Evolutionary conservation across 53 echinoderm and acorn worm genomes (phyloP).

Genomic region (Holothuria scabra): DNA sequence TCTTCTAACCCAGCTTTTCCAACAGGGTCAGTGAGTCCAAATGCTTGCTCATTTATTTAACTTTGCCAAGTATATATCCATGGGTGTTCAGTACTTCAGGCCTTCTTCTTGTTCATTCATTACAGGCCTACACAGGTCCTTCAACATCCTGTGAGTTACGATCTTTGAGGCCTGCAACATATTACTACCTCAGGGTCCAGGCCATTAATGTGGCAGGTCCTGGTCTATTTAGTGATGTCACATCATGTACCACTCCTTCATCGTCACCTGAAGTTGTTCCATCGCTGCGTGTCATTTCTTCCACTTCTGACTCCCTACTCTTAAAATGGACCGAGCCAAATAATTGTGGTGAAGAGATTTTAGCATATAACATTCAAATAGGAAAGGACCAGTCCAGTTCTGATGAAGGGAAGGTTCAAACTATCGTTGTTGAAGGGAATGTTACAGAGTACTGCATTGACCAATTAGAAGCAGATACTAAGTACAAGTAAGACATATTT

Average conservation of each 20-base stretch:
- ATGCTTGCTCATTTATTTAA: no score
- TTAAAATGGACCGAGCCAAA: constrained; percentile 96
- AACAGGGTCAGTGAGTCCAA: no score
- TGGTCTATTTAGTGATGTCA: constrained; percentile 93
- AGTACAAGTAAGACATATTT: constrained; percentile 82
- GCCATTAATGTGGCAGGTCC: constrained; percentile 94
- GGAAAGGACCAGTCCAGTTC: constrained; percentile 55
- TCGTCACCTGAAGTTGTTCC: constrained; percentile 96
- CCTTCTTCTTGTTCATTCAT: not conserved
- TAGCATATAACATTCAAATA: constrained; percentile 94
- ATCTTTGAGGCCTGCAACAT: constrained; percentile 88
- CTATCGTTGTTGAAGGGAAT: constrained; percentile 82
- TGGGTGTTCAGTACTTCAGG: no score
- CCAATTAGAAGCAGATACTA: constrained; percentile 94
- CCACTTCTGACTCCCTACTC: constrained; percentile 91
- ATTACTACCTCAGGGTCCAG: constrained; percentile 98
- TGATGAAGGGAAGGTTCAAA: constrained; percentile 57
- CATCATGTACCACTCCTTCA: constrained; percentile 86
- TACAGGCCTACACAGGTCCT: constrained; percentile 88
- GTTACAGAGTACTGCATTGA: constrained; percentile 93
- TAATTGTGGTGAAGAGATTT: constrained; percentile 92
- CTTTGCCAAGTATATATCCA: no score
- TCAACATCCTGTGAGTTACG: constrained; percentile 84
- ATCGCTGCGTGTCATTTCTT: constrained; percentile 83
- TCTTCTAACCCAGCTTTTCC: no score